Evolutionary conservation across 2,113 vertebrate species (phyloP).

Genomic region (Blennius ocellaris): DNA sequence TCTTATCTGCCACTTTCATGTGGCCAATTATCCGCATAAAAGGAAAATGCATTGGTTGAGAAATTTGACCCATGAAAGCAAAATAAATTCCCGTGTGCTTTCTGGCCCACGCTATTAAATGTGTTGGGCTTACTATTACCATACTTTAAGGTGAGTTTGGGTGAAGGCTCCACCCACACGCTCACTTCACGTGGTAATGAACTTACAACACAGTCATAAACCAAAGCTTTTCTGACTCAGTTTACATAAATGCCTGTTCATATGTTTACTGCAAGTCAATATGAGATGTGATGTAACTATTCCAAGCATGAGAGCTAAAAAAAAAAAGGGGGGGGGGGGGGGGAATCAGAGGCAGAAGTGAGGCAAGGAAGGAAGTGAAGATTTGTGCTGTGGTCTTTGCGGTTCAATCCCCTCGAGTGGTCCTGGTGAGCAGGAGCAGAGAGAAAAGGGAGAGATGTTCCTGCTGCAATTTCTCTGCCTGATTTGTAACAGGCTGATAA

Average conservation of each 20-base stretch:
- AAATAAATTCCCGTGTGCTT: slow-evolving; percentile 41
- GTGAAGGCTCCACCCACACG: slow-evolving; percentile 5
- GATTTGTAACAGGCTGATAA: slow-evolving; percentile 71
- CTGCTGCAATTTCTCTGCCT: slow-evolving; percentile 71
- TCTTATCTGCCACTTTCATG: slow-evolving; percentile 61
- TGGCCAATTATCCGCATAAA: slow-evolving; percentile 63
- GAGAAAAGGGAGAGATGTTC: slow-evolving; percentile 56
- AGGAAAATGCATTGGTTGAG: slow-evolving; percentile 62
- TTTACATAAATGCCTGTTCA: no score
- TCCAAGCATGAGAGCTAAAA: background rate
- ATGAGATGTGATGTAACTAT: slow-evolving; percentile 21
- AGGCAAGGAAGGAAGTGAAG: slow-evolving; percentile 41
- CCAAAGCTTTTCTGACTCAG: no score
- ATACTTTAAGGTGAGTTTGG: slow-evolving; percentile 41
- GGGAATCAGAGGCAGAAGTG: slow-evolving; percentile 36
- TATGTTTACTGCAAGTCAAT: background rate
- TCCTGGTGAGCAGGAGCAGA: slow-evolving; percentile 45
- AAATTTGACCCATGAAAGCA: slow-evolving; percentile 55
- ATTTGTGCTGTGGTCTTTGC: slow-evolving; percentile 62
- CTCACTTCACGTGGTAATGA: slow-evolving; percentile 17
- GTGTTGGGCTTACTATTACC: slow-evolving; percentile 50
- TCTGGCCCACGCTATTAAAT: slow-evolving; percentile 43
- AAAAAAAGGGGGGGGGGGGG: background rate
- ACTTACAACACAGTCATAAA: no score
- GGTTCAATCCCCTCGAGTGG: slow-evolving; percentile 60